Conservation (phyloP, 2,113 vertebrate species). For the Phainopepla nitens region DNA sequence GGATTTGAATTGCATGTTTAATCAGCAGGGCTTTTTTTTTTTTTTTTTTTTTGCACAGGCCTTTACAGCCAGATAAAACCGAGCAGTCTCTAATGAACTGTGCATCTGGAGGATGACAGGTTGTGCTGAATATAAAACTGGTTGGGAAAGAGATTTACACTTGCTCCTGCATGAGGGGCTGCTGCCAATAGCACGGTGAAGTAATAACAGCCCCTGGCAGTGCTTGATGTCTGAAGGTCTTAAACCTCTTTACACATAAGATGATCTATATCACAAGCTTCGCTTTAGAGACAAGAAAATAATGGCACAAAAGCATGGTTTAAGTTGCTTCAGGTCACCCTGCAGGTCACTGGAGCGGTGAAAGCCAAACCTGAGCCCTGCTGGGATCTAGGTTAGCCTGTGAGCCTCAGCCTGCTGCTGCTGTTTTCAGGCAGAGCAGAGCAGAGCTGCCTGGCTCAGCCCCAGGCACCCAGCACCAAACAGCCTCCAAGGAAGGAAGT, state of each 20-base stretch:
- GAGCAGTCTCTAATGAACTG: background rate
- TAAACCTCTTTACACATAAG: background rate
- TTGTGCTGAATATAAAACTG: constrained; percentile 13
- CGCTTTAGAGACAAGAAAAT: background rate
- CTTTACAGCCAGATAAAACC: background rate
- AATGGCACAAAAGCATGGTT: background rate
- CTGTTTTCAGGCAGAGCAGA: background rate
- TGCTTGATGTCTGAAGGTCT: background rate
- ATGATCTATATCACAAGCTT: constrained; percentile 1
- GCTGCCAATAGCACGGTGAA: background rate
- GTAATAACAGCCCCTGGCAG: background rate
- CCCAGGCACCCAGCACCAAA: background rate
- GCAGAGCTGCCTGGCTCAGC: background rate
- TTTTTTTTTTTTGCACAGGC: too few species aligned
- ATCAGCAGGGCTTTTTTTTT: background rate
- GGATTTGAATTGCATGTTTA: constrained; percentile 20
- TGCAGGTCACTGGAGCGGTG: background rate
- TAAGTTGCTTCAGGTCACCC: background rate
- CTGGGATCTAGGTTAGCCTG: background rate
- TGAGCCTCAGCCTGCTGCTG: background rate
- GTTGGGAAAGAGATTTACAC: constrained; percentile 38
- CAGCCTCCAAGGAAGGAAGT: background rate
- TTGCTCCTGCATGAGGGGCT: background rate
- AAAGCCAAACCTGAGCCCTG: background rate
- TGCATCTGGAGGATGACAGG: constrained; percentile 22